phyloP scores from a whole-genome alignment of 2,797 vertebrate species.

The Agapornis canus region DNA sequence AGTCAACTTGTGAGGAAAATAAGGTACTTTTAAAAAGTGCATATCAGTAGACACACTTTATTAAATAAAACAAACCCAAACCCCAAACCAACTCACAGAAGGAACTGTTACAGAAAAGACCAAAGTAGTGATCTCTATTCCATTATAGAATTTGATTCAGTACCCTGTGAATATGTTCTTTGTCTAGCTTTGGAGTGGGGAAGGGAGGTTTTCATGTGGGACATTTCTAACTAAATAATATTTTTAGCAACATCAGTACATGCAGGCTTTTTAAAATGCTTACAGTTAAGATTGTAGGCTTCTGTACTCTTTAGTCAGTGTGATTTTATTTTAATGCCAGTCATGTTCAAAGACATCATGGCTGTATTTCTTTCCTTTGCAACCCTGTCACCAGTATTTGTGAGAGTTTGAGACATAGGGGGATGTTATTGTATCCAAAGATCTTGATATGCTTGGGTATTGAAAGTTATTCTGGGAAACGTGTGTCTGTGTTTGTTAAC shows the following conservation, averaged over 20 bases:
- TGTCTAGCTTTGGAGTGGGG: background rate
- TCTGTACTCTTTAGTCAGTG: background rate
- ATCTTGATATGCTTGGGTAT: background rate
- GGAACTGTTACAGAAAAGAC: background rate
- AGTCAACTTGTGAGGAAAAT: background rate
- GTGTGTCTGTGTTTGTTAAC: background rate
- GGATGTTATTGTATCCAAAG: background rate
- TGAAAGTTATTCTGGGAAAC: background rate
- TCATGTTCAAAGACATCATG: background rate
- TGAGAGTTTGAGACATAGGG: background rate
- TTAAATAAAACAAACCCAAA: background rate
- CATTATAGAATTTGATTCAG: background rate
- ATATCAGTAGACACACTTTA: background rate
- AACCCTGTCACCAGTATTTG: background rate
- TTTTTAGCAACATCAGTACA: background rate
- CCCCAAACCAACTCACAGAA: background rate
- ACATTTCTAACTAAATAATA: background rate
- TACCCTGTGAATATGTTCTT: background rate
- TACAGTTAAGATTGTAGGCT: background rate
- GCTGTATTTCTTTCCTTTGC: background rate
- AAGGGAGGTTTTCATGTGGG: background rate
- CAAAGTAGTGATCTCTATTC: background rate
- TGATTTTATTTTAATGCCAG: background rate
- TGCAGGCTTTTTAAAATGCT: background rate
- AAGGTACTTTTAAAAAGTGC: background rate